phyloP scores from a whole-genome alignment of 2,797 vertebrate species.

The Eulemur mongoz region DNA sequence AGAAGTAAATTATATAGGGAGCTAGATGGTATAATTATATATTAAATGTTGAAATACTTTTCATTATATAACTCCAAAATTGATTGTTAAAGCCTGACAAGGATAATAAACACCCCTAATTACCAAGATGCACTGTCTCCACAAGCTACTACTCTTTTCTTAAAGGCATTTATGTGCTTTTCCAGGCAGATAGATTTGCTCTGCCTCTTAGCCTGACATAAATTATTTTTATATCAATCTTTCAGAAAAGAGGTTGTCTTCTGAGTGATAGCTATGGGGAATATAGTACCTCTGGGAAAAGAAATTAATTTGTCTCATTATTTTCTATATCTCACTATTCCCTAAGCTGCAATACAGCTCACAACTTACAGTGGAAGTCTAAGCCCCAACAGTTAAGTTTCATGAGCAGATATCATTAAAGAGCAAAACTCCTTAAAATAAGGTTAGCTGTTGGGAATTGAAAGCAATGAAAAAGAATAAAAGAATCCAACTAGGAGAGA shows the following conservation, averaged over 20 bases:
- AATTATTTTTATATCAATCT: conserved; percentile 76
- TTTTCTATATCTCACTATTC: conserved; percentile 72
- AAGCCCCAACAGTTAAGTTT: conserved; percentile 71
- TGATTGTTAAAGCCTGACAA: conserved; percentile 62
- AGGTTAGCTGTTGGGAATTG: conserved; percentile 58
- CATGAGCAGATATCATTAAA: conserved; percentile 65
- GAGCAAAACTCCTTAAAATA: conserved; percentile 72
- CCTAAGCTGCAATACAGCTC: conserved; percentile 54
- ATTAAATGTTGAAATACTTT: conserved; percentile 66
- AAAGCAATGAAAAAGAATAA: conserved; percentile 65
- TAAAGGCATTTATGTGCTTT: conserved; percentile 68
- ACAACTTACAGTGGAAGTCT: conserved; percentile 68
- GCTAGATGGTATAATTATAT: background rate
- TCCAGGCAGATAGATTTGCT: conserved; percentile 61
- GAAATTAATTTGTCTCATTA: conserved; percentile 78
- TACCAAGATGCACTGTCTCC: conserved; percentile 68
- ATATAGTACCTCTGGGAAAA: conserved; percentile 71
- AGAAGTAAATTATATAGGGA: conserved; percentile 55
- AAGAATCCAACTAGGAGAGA: conserved; percentile 61
- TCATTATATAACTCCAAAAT: conserved; percentile 70
- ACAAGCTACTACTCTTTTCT: conserved; percentile 53
- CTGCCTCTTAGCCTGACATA: conserved; percentile 63
- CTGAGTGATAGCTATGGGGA: conserved; percentile 71
- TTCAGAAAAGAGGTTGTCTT: conserved; percentile 67
- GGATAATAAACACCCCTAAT: conserved; percentile 76